Conservation (phyloP, 2,888 invertebrate genomes). For the Rosalia funebris region DNA sequence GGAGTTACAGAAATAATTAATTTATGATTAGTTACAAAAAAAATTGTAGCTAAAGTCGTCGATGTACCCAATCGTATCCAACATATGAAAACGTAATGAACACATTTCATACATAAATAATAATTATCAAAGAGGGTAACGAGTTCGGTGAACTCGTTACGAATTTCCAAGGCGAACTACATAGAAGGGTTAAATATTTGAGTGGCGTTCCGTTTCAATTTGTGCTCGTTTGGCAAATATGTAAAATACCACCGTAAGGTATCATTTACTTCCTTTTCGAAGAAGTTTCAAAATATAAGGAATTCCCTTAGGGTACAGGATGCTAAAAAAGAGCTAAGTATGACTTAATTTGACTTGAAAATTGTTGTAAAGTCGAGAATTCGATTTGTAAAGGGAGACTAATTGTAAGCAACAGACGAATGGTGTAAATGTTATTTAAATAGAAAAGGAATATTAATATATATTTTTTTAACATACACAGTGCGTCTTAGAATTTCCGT, state of each 20-base stretch:
- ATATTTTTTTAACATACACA: no score
- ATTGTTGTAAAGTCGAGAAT: neutral
- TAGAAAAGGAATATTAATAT: no score
- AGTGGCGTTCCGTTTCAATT: slow-evolving; percentile 9
- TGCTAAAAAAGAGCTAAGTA: neutral
- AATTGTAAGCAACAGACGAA: no score
- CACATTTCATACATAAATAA: neutral
- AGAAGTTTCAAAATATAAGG: neutral
- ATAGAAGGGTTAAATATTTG: slow-evolving; percentile 27
- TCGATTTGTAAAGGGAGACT: no score
- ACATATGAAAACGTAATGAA: neutral
- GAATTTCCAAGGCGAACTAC: slow-evolving; percentile 22
- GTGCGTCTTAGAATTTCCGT: no score
- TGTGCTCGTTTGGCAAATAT: neutral
- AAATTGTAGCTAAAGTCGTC: no score
- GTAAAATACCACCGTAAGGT: neutral
- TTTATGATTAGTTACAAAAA: no score
- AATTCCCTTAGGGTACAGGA: neutral
- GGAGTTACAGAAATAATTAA: no score
- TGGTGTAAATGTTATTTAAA: no score
- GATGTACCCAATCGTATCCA: no score
- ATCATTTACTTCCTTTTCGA: neutral
- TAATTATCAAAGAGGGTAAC: slow-evolving; percentile 10
- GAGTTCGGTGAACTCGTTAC: slow-evolving; percentile 15
- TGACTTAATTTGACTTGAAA: neutral